Evolutionary conservation across 1,140 invertebrate species (phyloP), one percentile per base, ranked within the genome.

Genomic region (Chrysomallon squamiferum): DNA sequence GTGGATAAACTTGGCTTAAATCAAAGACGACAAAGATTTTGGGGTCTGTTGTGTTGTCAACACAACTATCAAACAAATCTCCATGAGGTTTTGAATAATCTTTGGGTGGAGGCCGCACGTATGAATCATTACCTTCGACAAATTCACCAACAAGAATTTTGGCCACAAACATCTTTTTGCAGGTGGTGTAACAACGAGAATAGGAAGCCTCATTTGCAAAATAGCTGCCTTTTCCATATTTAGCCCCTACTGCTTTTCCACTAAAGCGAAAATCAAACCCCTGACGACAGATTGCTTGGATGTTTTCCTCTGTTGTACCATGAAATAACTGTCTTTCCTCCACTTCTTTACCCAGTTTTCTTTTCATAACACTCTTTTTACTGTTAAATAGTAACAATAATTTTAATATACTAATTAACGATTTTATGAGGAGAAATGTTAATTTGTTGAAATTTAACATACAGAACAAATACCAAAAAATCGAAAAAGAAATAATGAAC

Each of bases 61-160:
- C 81, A 62, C 76, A 79, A 0, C 79, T 81, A 30, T 83, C 77
- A 59, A 75, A 83, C 50, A 76, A 47, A n/a, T 77, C 67, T n/a
- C n/a, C n/a, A 50, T 67, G 59, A 5, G 71, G 59, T 35, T 67
- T 66, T 15, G 59, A 57, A 0, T 67, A 62, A 41, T 71, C 71
- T 58, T 71, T 73, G 9, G 69, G 72, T 15, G 81, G 79, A 2
- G 77, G 77, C 4, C 71, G 64, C 18, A 67, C 61, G 57, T 71
- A 76, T n/a, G 27, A 32, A 38, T n/a, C 32, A 11, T 71, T 7
- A 20, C 81, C 81, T 3, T 18, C 35, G 9, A 71, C 68, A 56
- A 49, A 76, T 7, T 79, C 70, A 11, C 81, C 81, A 38, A 78
- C 71, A 41, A 81, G 59, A 13, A 81, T 79, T 18, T 56, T 63